Conservation (phyloP, 2,797 vertebrate species). For the Spatula versicolor region DNA sequence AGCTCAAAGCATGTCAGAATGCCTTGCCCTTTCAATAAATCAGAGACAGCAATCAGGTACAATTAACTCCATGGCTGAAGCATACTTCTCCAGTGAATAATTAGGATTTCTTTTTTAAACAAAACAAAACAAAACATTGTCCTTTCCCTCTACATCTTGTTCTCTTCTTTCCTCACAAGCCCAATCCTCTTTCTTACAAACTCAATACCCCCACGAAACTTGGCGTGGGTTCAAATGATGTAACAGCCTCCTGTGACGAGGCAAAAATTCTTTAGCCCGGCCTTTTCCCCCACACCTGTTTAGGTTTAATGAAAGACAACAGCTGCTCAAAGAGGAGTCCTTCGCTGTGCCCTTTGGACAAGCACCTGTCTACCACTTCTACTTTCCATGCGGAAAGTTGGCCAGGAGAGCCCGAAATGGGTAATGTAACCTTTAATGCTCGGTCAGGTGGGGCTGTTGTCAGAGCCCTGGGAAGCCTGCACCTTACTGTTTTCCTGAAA, state of each 20-base stretch:
- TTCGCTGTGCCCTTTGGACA: background rate
- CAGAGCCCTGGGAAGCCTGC: background rate
- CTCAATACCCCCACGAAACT: background rate
- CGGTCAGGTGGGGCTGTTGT: fast-evolving
- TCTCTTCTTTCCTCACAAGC: background rate
- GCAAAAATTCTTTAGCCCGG: background rate
- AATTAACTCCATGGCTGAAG: background rate
- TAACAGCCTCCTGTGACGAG: background rate
- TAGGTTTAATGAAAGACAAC: background rate
- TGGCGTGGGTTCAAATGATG: background rate
- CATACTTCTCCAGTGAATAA: background rate
- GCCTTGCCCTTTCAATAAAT: background rate
- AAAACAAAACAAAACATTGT: background rate
- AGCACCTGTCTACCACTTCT: background rate
- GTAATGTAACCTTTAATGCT: background rate
- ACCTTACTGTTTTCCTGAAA: background rate
- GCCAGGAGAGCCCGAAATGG: background rate
- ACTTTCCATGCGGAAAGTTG: background rate
- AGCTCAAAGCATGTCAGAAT: background rate
- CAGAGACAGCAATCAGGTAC: background rate
- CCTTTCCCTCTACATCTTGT: background rate
- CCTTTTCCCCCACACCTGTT: background rate
- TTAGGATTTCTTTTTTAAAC: background rate
- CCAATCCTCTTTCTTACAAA: background rate
- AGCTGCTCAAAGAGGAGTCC: background rate